phyloP scores from a whole-genome alignment of 2,797 vertebrate species.

The Enteromius treurensis region DNA sequence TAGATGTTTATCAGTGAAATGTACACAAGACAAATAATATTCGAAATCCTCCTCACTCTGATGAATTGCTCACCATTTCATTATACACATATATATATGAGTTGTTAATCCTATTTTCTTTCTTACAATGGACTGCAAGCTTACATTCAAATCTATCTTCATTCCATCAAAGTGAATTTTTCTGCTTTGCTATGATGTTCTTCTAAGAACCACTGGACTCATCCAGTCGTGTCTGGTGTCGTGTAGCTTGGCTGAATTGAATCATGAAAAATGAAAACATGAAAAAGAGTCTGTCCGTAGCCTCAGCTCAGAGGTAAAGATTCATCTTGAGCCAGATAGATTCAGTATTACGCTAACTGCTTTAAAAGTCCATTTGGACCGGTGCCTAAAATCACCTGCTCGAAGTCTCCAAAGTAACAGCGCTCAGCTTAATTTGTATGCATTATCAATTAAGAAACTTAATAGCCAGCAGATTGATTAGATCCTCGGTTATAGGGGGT shows the following conservation, averaged over 20 bases:
- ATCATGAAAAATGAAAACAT: neutral
- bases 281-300: slow-evolving; percentile 6
- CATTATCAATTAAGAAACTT: slow-evolving; percentile 99
- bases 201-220: neutral
- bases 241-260: neutral
- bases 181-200: neutral
- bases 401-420: slow-evolving; percentile 97
- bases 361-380: slow-evolving; percentile 99
- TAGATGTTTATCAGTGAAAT: neutral
- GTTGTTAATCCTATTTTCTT: neutral
- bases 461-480: slow-evolving; percentile 99
- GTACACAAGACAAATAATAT: neutral
- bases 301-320: slow-evolving; percentile 13
- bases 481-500: slow-evolving; percentile 99
- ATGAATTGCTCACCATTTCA: neutral
- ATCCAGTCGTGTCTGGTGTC: no score
- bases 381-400: slow-evolving; percentile 99
- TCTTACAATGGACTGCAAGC: neutral
- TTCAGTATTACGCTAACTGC: slow-evolving; percentile 92
- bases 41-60: neutral
- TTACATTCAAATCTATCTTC: neutral
- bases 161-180: neutral
- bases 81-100: neutral
- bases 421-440: slow-evolving; percentile 99
- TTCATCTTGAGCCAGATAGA: slow-evolving; percentile 83